Percentiles rank a stretch among this genome's conserved stretches.
These are phyloP conservation scores for Chaetodon trifascialis DNA, from an alignment of 2,113 vertebrate genomes.

Conservation along the genomic window DNA sequence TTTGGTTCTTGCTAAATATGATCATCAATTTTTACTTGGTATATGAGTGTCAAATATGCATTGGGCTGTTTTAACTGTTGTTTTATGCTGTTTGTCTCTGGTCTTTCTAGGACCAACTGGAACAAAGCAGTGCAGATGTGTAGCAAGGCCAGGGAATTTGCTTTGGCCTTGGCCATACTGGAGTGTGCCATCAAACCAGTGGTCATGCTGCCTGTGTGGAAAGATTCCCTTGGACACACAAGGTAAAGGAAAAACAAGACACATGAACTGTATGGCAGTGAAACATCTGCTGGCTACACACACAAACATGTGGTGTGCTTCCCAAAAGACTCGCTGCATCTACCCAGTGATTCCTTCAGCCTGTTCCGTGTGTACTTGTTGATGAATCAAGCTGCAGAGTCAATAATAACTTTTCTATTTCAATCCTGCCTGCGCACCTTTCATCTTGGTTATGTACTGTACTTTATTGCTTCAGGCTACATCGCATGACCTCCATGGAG, in stretches of 20 bases:
- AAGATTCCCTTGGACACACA: constrained; percentile 96
- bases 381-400: not conserved
- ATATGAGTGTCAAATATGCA: not conserved
- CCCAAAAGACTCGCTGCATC: not conserved
- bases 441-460: not conserved
- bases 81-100: not conserved
- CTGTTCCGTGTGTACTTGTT: no score
- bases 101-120: constrained; percentile 92
- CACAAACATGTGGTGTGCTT: not conserved
- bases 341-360: not conserved
- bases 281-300: not conserved
- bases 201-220: constrained; percentile 96
- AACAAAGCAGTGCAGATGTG: constrained; percentile 99
- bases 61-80: not conserved
- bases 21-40: not conserved
- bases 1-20: not conserved
- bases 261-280: not conserved
- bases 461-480: constrained; percentile 82
- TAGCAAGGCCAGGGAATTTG: constrained; percentile 98
- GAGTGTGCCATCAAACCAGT: constrained; percentile 99
- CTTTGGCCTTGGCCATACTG: constrained; percentile 95
- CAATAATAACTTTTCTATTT: not conserved
- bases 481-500: constrained; percentile 95
- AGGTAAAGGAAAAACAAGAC: constrained; percentile 83
- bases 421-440: no score